phyloP scores from a whole-genome alignment of 2,797 vertebrate species.

The Otus scops region DNA sequence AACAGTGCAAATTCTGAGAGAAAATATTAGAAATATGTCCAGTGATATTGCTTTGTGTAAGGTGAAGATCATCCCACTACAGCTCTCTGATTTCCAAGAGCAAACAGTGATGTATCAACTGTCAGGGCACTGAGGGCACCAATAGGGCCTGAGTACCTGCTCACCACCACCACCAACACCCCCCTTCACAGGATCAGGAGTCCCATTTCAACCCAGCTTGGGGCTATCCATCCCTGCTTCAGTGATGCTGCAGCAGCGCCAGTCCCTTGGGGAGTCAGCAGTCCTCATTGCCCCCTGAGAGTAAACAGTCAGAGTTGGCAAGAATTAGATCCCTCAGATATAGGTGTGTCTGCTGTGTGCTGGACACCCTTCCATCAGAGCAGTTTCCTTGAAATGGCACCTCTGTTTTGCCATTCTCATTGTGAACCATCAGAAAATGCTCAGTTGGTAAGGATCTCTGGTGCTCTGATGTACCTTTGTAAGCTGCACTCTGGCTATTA shows the following conservation, averaged over 20 bases:
- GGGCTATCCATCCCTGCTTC: neutral
- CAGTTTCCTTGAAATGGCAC: neutral
- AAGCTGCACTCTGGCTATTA: neutral
- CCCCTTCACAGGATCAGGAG: neutral
- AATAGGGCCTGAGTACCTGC: fast-evolving
- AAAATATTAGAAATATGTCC: neutral
- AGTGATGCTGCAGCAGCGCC: neutral
- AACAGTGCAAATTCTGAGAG: neutral
- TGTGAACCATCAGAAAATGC: neutral
- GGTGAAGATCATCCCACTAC: neutral
- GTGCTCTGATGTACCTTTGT: neutral
- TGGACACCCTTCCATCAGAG: neutral
- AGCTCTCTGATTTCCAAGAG: neutral
- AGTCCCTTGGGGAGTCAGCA: fast-evolving
- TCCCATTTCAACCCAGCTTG: neutral
- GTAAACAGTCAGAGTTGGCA: neutral
- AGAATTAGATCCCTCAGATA: neutral
- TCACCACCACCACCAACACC: neutral
- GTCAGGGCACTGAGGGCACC: neutral
- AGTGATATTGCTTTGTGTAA: neutral
- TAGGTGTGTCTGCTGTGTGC: fast-evolving
- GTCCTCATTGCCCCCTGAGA: neutral
- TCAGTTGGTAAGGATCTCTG: neutral
- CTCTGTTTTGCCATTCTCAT: neutral
- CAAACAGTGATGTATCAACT: neutral